phyloP scores from a whole-genome alignment of 2,797 vertebrate species.

The Muscicapa comitata region DNA sequence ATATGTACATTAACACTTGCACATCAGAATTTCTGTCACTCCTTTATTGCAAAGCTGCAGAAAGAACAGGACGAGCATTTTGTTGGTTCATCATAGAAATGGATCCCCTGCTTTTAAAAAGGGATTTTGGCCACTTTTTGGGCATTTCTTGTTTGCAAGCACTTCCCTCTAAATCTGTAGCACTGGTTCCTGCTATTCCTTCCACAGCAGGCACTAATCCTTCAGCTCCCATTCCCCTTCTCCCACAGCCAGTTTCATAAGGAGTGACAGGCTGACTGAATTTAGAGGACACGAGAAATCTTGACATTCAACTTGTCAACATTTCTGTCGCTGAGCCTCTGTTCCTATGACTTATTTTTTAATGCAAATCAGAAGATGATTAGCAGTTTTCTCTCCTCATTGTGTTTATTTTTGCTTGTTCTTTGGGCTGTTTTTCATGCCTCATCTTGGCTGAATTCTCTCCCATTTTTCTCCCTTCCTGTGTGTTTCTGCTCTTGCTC shows the following conservation, averaged over 20 bases:
- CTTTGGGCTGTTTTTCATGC: constrained; percentile 10
- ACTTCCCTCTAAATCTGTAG: background rate
- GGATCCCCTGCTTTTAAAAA: background rate
- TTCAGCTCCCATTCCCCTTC: background rate
- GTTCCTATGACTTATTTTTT: constrained; percentile 26
- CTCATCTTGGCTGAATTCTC: constrained; percentile 19
- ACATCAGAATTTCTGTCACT: background rate
- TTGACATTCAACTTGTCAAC: constrained; percentile 38
- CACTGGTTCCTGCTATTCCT: background rate
- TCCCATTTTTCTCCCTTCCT: constrained; percentile 28
- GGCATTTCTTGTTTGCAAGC: background rate
- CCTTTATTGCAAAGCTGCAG: background rate
- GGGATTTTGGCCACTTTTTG: background rate
- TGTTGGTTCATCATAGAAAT: background rate
- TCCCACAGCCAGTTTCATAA: background rate
- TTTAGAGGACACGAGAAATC: background rate
- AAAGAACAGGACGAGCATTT: background rate
- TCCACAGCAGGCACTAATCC: background rate
- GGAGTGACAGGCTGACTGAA: background rate
- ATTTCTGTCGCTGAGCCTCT: background rate
- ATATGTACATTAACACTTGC: background rate
- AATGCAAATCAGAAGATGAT: constrained; percentile 48
- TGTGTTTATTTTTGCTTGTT: constrained; percentile 39
- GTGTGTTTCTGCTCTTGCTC: constrained; percentile 18
- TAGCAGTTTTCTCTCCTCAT: constrained; percentile 20